Evolutionary conservation across 2,888 invertebrate species (phyloP).

Genomic region (Eueremaeus valkanovi): DNA sequence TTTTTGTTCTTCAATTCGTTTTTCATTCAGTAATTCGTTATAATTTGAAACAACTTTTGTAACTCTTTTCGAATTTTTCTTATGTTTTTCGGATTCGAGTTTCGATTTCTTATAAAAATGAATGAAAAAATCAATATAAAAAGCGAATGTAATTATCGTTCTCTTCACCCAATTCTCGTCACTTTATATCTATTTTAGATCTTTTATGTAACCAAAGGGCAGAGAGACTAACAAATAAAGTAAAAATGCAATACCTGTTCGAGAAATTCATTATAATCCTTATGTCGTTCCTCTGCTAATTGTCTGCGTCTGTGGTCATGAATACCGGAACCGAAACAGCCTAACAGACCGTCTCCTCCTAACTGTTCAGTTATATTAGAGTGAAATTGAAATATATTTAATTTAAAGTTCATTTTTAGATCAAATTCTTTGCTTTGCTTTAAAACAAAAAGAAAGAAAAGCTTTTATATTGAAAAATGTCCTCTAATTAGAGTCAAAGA

Average conservation of each 20-base stretch:
- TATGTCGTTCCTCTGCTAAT: conserved; percentile 35
- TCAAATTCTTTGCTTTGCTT: too few relatives aligned
- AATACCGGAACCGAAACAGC: not conserved
- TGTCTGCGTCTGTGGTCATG: conserved; percentile 3
- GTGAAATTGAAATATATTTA: too few relatives aligned
- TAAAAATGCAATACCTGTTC: conserved; percentile 22
- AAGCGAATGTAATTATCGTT: too few relatives aligned
- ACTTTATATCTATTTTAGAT: too few relatives aligned
- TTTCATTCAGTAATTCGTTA: conserved; percentile 25
- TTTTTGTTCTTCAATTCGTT: conserved; percentile 17
- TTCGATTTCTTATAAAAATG: not conserved
- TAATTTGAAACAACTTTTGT: conserved; percentile 1
- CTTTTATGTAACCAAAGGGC: too few relatives aligned
- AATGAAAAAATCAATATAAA: too few relatives aligned
- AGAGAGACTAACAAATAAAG: not conserved
- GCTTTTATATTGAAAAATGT: too few relatives aligned
- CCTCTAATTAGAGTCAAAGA: too few relatives aligned
- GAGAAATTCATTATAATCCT: conserved; percentile 39
- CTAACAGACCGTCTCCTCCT: not conserved
- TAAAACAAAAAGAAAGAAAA: too few relatives aligned
- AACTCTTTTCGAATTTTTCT: not conserved
- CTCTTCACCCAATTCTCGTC: too few relatives aligned
- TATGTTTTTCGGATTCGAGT: not conserved
- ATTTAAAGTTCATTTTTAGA: too few relatives aligned
- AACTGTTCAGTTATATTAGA: too few relatives aligned